Evolutionary conservation across 2,113 vertebrate species (phyloP), one percentile per base, ranked within the genome.

Genomic region (Coreoperca whiteheadi): DNA sequence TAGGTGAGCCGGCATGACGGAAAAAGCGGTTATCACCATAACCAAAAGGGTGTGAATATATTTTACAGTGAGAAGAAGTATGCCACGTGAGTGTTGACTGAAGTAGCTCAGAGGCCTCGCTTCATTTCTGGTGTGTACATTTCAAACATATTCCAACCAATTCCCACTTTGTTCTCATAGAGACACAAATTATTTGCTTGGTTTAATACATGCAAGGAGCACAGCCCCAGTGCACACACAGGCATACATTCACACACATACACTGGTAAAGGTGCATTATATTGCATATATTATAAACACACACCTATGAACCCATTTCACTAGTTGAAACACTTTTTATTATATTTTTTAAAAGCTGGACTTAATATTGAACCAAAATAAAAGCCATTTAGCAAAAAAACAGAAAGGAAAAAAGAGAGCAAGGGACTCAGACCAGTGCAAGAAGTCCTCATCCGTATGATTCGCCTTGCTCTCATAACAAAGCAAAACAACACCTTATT

Each of bases 401-500:
- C 28, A 11, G n/a, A 75, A 65, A 21, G 4, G 21, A 34, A 21
- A 60, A 34, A 57, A 50, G 25, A 34, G 39, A 37, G 51, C 15
- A 4, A 2, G 9, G 28, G n/a, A 69, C 16, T 25, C 11, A 46
- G 21, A 72, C 48, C 54, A 51, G 20, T 3, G n/a, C 21, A 4
- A 77, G 57, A 53, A 71, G 57, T 82, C 32, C 32, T 88, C 73
- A 71, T 72, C 84, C 80, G 66, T 79, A 50, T 79, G 66, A 65
- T 66, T 83, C 50, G 2, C 74, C 77, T 81, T 46, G 57, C 43
- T 16, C 69, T 87, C 75, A 85, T 74, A 89, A 79, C 78, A 88
- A 81, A 85, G 65, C 77, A 78, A 79, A 78, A 83, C 82, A 91
- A 69, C 70, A 74, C 76, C 66, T 77, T 69, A 87, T 87, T 92